Evolutionary conservation across 1,140 invertebrate species (phyloP), one percentile per base, ranked within the genome.

Genomic region (Scaptomyza graminum): DNA sequence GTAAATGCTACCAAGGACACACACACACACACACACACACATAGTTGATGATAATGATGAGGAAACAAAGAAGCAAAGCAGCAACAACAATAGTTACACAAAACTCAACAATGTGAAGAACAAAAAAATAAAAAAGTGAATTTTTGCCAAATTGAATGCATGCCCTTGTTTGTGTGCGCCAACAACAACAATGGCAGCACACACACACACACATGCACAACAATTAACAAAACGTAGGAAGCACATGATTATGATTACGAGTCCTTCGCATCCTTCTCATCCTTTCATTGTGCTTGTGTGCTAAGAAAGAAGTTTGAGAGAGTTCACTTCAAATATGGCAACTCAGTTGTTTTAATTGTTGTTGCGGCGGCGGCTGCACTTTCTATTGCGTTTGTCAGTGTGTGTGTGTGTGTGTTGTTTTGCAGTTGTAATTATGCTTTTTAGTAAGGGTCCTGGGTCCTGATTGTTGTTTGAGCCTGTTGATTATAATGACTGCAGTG

Each of bases 331-430:
- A 83, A 83, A 83, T 79, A 84, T 83, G 76, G 80, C 80, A 83
- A 83, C 80, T 83, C 80, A 60, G 80, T 83, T 84, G 72, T 73
- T 83, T 83, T 83, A 83, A 83, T 83, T 83, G 80, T 82, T 84
- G 70, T 63, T 68, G 55, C 46, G 71, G 56, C 46, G 71, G 56
- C 64, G 71, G 57, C 64, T 68, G 56, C 46, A 62, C 64, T 62
- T 56, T 61, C 52, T 41, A 41, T 34, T 41, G 37, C 41, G 47
- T 64, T 16, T 49, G 5, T 41, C 63, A 22, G 34, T 41, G 50
- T 25, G 18, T 12, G 9, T 34, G 39, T 43, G 34, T 50, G 55
- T 83, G 49, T 78, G n/a, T n/a, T n/a, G n/a, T n/a, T n/a, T n/a
- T n/a, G n/a, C n/a, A 72, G 66, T 68, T 84, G 80, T 84, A 83